Base-by-base conservation (phyloP, 2,113 vertebrate species). In the Zeus faber region DNA sequence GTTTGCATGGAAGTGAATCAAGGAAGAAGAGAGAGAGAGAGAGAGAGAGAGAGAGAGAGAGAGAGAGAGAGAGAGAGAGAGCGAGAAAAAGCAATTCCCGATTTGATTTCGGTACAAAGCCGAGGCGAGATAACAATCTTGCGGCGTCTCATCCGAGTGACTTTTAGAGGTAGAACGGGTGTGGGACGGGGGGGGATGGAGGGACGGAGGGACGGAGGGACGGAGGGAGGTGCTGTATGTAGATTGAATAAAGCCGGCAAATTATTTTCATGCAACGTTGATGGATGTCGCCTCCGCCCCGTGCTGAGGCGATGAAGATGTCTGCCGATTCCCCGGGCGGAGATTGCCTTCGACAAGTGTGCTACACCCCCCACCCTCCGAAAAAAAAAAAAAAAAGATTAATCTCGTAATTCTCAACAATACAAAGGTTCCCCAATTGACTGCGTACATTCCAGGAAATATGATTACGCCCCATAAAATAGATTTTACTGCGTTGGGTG, bases 161-260 rank as follows among this genome's bases (percentile, higher is more conserved):
- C 77, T 87, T 81, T 85, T 80, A 56, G 78, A 85, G 81, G 79
- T 85, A 83, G 76, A 66, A 71, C 76, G 78, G 74, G n/a, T n/a
- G n/a, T n/a, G n/a, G 63, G 31, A 22, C 26, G 50, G 18, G 37
- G 14, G 24, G 18, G 21, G 48, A 27, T 21, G 54, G 29, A n/a
- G n/a, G n/a, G n/a, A n/a, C n/a, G n/a, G n/a, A n/a, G n/a, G n/a
- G n/a, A n/a, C n/a, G n/a, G n/a, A n/a, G n/a, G n/a, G n/a, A n/a
- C n/a, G n/a, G 49, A 66, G 70, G 35, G 58, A 61, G 37, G 75
- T 70, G 84, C 80, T 76, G 76, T 79, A 83, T 88, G 82, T 86
- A 83, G 83, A 89, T 89, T 89, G 85, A 84, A 89, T 90, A 86
- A 89, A 83, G 80, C 83, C 70, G 76, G 77, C 81, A 86, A 88